Evolutionary conservation across 2,888 invertebrate species (phyloP).

Genomic region (Mechanitis mazaeus): DNA sequence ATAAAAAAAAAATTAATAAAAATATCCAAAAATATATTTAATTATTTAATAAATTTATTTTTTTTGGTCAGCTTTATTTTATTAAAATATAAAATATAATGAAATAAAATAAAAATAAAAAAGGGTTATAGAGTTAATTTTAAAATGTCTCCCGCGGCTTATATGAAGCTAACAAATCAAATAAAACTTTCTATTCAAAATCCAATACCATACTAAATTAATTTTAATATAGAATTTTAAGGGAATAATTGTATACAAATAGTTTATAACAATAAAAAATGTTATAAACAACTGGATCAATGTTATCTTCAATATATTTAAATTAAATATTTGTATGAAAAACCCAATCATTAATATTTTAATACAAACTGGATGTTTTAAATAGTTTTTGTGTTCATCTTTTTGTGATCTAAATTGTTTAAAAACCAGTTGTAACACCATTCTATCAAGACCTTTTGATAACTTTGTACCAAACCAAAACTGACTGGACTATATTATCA

Average conservation of each 20-base stretch:
- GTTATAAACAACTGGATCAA: not conserved
- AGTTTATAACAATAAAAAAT: too few relatives aligned
- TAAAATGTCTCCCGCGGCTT: conserved; percentile 1
- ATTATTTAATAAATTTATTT: too few relatives aligned
- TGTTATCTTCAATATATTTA: not conserved
- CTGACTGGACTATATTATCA: too few relatives aligned
- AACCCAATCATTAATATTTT: not conserved
- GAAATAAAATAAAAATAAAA: not conserved
- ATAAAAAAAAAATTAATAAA: too few relatives aligned
- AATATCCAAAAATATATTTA: too few relatives aligned
- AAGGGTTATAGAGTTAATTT: not conserved
- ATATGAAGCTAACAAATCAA: not conserved
- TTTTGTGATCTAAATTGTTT: not conserved
- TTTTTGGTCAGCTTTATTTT: too few relatives aligned
- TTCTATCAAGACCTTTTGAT: not conserved
- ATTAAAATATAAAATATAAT: too few relatives aligned
- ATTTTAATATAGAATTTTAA: too few relatives aligned
- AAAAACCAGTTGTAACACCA: not conserved
- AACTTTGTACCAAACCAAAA: not conserved
- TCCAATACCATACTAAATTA: too few relatives aligned
- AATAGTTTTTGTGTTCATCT: not conserved
- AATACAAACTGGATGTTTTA: not conserved
- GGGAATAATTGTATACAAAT: too few relatives aligned
- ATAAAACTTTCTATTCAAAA: not conserved
- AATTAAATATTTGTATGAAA: not conserved